Evolutionary conservation across 2,888 invertebrate species (phyloP), one percentile per base, ranked within the genome.

Genomic region (Xestia xanthographa): DNA sequence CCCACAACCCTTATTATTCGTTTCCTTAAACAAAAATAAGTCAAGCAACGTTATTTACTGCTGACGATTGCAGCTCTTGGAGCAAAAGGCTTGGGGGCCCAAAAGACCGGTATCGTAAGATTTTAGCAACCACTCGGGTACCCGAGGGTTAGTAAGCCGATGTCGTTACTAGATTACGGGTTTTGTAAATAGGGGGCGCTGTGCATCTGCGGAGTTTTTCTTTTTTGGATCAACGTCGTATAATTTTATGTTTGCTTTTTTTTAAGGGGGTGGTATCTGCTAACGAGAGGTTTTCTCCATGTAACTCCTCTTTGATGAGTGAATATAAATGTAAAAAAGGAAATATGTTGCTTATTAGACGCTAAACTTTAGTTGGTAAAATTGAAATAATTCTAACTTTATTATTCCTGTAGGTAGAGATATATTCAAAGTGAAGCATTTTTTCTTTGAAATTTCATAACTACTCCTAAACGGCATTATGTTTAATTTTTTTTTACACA

Each of bases 51-150:
- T 73, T 73, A 79, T 75, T 77, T 79, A 79, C 66, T 72, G 78
- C 77, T 77, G 75, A 75, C 76, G 84, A 66, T 77, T 81, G 82
- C 87, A 82, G 82, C 86, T 89, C 87, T 69, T 45, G 22, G 45
- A 9, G 68, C 66, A 78, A 77, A 76, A 66, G 79, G 85, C 83
- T 83, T 63, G 20, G 76, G 85, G 88, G 86, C 73, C 78, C 72
- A 83, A 88, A 90, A 88, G 84, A 88, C 89, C 88, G 76, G 80
- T 84, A 79, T 87, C 87, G 89, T 91, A 89, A 91, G 91, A 90
- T 91, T 93, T 92, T 84, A 87, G 89, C 88, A 91, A 92, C 88
- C 90, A 86, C 88, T 88, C 84, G 60, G 82, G 72, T 72, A 75
- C 66, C 79, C 72, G 84, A 87, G 90, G 92, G 90, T 91, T 91